Evolutionary conservation across 53 echinoderm and acorn worm species (phyloP), one percentile per base, ranked within the genome.

Genomic region (Antedon mediterranea): DNA sequence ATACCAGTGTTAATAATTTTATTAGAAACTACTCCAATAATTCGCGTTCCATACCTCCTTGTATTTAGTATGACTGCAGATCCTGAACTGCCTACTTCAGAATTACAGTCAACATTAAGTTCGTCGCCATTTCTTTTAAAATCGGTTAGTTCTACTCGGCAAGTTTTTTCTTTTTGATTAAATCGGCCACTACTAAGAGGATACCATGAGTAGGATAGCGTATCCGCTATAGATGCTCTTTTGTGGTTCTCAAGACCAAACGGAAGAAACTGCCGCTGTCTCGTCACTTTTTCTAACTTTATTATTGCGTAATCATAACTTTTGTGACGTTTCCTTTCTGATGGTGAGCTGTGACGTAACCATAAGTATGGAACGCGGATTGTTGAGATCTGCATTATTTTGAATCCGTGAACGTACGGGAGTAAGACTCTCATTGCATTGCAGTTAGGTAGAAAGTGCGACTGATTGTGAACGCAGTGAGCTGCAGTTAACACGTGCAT

Each of bases 401-500:
- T 76, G 75, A 78, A 57, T 0, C 82, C 76, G 57, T 72, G 73
- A 18, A 72, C 34, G 23, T 78, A 34, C 0, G 93, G 87, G 26
- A 93, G 75, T 13, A 84, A 78, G 31, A 93, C 75, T 4, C 73
- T 77, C 71, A 89, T 74, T 31, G 73, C 80, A 43, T 77, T 31
- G 4, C 71, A 73, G 29, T 85, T 71, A 3, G 71, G 75, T 29
- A 44, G 76, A 31, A 93, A 85, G 33, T 78, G 80, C 0, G 78
- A 76, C 7, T 89, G 89, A 57, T 87, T 78, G 74, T 93, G 93
- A 28, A 93, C 75, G 71, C 93, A 93, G 73, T 93, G 93, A 23
- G 93, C 93, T 0, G 89, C 87, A 13, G 93, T 93, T 23, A 93
- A 75, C 18, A 93, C 85, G 83, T 93, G 89, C 28, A 33, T 76